These are phyloP conservation scores for Toxostoma redivivum DNA, from an alignment of 2,113 vertebrate species.

Conservation along the genomic window DNA sequence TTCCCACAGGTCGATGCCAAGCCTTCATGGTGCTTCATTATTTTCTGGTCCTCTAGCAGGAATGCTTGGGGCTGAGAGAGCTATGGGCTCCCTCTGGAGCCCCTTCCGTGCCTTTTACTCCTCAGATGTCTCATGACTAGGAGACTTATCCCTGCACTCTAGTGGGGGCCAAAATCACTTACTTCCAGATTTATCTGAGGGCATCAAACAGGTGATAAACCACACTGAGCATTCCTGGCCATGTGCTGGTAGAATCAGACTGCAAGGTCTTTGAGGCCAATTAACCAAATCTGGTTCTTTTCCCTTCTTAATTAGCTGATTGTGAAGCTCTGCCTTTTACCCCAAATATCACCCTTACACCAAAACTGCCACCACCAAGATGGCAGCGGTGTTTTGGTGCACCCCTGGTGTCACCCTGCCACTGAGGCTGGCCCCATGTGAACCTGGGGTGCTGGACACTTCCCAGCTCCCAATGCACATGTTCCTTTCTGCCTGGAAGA, in stretches of 20 bases:
- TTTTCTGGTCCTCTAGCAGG: background rate
- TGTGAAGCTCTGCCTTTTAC: background rate
- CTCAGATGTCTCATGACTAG: fast-evolving
- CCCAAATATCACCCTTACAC: no score
- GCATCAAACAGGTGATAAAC: background rate
- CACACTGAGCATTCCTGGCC: background rate
- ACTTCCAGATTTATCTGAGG: background rate
- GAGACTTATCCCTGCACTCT: background rate
- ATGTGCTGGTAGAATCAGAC: background rate
- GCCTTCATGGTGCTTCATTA: fast-evolving
- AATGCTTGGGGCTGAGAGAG: background rate
- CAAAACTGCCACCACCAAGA: background rate
- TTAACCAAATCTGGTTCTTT: background rate
- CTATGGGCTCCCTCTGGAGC: background rate
- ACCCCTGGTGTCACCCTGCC: background rate
- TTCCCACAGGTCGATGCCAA: background rate
- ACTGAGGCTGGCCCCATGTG: background rate
- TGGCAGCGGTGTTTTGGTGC: background rate
- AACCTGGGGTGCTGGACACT: background rate
- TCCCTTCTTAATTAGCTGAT: background rate
- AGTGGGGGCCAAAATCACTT: background rate
- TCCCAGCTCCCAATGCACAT: background rate
- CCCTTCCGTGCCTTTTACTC: background rate
- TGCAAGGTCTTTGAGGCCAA: background rate
- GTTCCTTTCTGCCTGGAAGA: background rate